Evolutionary conservation across 30 jellyfish, hydroid and myxozoan genomes (phyloP).

Genomic region (Thelohanellus kitauei): DNA sequence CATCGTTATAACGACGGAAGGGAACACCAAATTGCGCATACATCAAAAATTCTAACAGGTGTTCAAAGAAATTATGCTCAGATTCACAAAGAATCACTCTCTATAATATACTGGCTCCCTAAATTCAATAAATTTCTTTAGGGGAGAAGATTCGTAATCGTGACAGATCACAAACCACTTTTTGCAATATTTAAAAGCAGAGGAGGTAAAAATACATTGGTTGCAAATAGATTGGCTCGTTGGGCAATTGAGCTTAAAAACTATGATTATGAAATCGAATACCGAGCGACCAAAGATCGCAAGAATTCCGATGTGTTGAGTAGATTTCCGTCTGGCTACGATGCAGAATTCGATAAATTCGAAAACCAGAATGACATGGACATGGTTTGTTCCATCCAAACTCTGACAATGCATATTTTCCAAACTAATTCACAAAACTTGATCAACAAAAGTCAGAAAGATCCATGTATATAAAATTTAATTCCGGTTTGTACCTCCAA

Average conservation of each 20-base stretch:
- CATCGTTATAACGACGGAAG: conserved; percentile 9
- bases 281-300: conserved; percentile 8
- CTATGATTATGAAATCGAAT: conserved; percentile 2
- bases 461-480: too few relatives aligned
- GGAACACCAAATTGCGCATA: conserved; percentile 6
- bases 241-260: conserved; percentile 13
- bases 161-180: conserved; percentile 11
- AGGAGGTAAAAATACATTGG: conserved; percentile 1
- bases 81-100: conserved; percentile 5
- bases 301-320: conserved; percentile 15
- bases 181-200: conserved; percentile 6
- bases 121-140: conserved; percentile 5
- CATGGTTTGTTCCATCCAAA: too few relatives aligned
- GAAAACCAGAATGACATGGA: too few relatives aligned
- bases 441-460: too few relatives aligned
- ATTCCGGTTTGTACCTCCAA: too few relatives aligned
- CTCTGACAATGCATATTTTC: too few relatives aligned
- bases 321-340: too few relatives aligned
- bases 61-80: conserved; percentile 10
- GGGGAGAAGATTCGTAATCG: conserved; percentile 9
- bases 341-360: too few relatives aligned
- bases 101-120: conserved; percentile 1
- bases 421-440: too few relatives aligned
- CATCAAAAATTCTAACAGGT: conserved; percentile 4
- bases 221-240: conserved; percentile 6